Evolutionary conservation across 2,113 vertebrate genomes (phyloP), one percentile per base, ranked within the genome.

Genomic region (Eulemur macaco): DNA sequence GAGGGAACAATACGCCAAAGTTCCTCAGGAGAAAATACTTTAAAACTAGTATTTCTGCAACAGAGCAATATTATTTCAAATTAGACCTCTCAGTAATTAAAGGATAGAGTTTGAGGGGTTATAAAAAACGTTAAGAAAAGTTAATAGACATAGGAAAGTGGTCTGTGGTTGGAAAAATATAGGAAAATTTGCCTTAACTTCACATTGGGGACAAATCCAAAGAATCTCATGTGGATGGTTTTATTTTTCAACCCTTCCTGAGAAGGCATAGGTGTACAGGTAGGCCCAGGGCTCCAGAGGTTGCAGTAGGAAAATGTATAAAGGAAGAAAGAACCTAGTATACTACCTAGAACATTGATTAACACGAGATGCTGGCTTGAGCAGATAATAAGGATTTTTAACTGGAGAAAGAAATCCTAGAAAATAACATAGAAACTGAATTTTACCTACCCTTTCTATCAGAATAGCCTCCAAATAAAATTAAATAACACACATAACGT

Each of bases 171-270:
- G 20, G 71, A 95, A 97, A 83, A 86, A 66, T 42, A 68, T 0
- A 80, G 60, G 78, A 39, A 39, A 39, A 39, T 39, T 39, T 39
- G 39, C 39, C 39, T 39, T 39, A 39, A 39, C 39, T 39, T 39
- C 39, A 39, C 42, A 82, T 21, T 71, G 50, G 73, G 54, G 56
- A 68, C 6, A 68, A 81, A 54, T 88, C 23, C 39, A 84, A 82
- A 82, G 14, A 80, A 34, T 89, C 52, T 34, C 71, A 7, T 93
- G 14, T 91, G 27, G 45, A 34, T 66, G n/a, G 42, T 81, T 90
- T 87, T 89, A 71, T 85, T 94, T 96, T 66, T 54, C 63, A 80
- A 63, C 42, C 21, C 52, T 93, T 95, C 23, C 37, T 89, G 13
- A 56, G 80, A 84, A 64, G 20, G 74, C 27, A 50, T 54, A 42